phyloP scores from a whole-genome alignment of 1,140 invertebrate species.

The Calephelis virginiensis region DNA sequence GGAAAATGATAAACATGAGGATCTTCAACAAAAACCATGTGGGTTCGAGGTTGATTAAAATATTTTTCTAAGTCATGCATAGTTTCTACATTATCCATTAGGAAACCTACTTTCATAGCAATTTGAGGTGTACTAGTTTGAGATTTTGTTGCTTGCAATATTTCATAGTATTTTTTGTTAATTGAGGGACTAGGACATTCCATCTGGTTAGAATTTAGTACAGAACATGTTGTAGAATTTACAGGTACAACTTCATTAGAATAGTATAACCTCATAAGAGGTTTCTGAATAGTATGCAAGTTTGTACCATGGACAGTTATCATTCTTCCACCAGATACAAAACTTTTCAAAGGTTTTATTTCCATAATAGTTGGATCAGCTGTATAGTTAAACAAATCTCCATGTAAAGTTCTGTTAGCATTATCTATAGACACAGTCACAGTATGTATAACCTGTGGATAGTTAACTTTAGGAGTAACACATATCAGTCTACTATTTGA shows the following conservation, averaged over 20 bases:
- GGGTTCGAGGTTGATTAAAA: constrained; percentile 87
- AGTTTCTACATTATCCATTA: constrained; percentile 96
- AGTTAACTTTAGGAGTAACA: constrained; percentile 84
- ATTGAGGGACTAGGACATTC: constrained; percentile 95
- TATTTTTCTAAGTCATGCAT: constrained; percentile 93
- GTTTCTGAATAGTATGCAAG: constrained; percentile 93
- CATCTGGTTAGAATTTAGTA: constrained; percentile 94
- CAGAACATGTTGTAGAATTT: constrained; percentile 90
- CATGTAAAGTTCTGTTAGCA: constrained; percentile 85
- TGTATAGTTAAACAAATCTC: constrained; percentile 95
- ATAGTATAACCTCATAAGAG: constrained; percentile 91
- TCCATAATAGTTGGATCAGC: constrained; percentile 96
- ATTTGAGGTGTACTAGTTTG: constrained; percentile 79
- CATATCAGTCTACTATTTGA: constrained; percentile 94
- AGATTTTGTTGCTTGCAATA: constrained; percentile 71
- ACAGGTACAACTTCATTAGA: constrained; percentile 84
- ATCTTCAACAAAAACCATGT: constrained; percentile 94
- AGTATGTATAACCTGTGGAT: constrained; percentile 61
- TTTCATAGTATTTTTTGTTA: constrained; percentile 79
- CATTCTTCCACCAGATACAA: constrained; percentile 94
- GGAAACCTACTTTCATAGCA: constrained; percentile 89
- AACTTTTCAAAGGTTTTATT: constrained; percentile 92
- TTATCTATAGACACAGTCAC: constrained; percentile 79
- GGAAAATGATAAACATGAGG: constrained; percentile 94
- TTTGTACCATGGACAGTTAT: constrained; percentile 96